Evolutionary conservation across 2,888 invertebrate species (phyloP).

Genomic region (Tachina fera): DNA sequence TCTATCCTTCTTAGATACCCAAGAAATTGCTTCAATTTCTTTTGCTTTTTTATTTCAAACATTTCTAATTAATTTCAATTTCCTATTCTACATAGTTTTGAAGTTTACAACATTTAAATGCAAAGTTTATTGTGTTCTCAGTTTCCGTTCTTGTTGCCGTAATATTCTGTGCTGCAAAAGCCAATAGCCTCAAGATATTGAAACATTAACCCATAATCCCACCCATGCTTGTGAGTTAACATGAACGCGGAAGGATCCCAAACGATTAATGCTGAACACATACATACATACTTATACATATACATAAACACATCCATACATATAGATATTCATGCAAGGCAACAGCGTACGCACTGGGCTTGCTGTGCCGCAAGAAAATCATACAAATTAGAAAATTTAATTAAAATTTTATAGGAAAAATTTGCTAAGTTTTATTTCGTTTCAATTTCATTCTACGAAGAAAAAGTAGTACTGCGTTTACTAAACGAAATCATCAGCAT

Average conservation of each 20-base stretch:
- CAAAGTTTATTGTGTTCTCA: constrained; percentile 30
- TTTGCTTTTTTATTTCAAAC: not conserved
- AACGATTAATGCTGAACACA: not conserved
- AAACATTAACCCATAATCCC: constrained; percentile 55
- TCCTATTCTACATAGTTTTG: constrained; percentile 4
- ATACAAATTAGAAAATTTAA: constrained; percentile 72
- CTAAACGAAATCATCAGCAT: constrained; percentile 23
- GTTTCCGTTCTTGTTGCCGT: constrained; percentile 13
- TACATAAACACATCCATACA: not conserved
- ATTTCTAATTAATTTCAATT: constrained; percentile 37
- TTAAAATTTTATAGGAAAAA: constrained; percentile 66
- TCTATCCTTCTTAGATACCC: not conserved
- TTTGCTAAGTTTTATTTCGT: constrained; percentile 33
- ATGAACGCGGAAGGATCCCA: not conserved
- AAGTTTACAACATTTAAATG: constrained; percentile 22
- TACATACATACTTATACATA: not conserved
- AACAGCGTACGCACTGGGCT: constrained; percentile 28
- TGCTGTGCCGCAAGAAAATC: constrained; percentile 20
- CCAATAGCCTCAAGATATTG: constrained; percentile 73
- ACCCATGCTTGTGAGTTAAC: constrained; percentile 20
- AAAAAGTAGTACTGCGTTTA: not conserved
- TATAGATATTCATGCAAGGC: not conserved
- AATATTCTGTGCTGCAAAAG: constrained; percentile 39
- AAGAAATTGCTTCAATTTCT: not conserved
- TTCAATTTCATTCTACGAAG: constrained; percentile 48